Evolutionary conservation across 2,888 invertebrate species (phyloP).

Genomic region (Diplazon laetatorius): DNA sequence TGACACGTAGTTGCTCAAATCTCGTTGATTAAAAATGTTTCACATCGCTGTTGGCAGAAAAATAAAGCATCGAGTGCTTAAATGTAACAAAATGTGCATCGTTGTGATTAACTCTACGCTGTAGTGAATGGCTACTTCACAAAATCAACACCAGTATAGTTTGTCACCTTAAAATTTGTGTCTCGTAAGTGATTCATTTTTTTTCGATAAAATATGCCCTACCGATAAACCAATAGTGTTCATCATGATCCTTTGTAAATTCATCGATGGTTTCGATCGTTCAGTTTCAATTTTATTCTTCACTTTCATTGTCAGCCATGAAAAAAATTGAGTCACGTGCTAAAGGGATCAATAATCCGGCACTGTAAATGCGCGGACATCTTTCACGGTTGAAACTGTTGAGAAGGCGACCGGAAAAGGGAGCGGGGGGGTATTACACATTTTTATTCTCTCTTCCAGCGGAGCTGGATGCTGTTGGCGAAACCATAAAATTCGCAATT

Average conservation of each 20-base stretch:
- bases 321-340: slow-evolving; percentile 23
- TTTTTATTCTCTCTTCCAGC: slow-evolving; percentile 29
- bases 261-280: not conserved
- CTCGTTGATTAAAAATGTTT: too few relatives aligned
- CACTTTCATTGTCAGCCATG: not conserved
- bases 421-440: slow-evolving; percentile 21
- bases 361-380: slow-evolving; percentile 39
- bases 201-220: too few relatives aligned
- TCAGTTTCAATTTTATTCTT: not conserved
- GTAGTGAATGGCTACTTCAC: too few relatives aligned
- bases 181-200: too few relatives aligned
- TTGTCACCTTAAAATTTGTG: too few relatives aligned
- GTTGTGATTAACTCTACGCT: not conserved
- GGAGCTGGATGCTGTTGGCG: slow-evolving; percentile 13
- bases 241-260: not conserved
- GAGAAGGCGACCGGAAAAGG: too few relatives aligned
- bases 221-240: too few relatives aligned
- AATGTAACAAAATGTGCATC: too few relatives aligned
- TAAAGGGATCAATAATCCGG: slow-evolving; percentile 33
- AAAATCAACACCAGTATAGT: too few relatives aligned
- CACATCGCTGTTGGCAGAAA: too few relatives aligned
- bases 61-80: too few relatives aligned
- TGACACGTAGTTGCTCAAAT: too few relatives aligned
- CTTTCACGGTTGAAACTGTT: slow-evolving; percentile 19
- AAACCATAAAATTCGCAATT: slow-evolving; percentile 41